Base-by-base conservation (phyloP, 2,797 vertebrate genomes). In the Knipowitschia caucasica region DNA sequence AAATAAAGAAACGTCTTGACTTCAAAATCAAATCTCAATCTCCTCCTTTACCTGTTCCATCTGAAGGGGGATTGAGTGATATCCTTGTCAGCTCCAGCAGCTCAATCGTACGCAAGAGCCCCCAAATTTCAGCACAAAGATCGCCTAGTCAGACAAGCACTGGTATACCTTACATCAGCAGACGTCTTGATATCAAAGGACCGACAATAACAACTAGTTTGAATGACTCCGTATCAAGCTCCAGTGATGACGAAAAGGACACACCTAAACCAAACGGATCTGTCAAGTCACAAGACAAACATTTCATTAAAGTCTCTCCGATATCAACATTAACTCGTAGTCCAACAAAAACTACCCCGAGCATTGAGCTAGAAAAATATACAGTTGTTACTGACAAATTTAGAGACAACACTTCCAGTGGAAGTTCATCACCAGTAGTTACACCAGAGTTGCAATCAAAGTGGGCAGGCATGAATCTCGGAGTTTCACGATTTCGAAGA, bases 391-490 rank as follows among this genome's bases (percentile, higher is more conserved):
- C 60, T 51, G 71, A 84, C 42, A 30, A 71, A 8, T 12, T 35
- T 7, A 4, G 1, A 2, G 26, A 58, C 4, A 67, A 54, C 49
- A 42, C 20, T 53, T 60, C 18, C 61, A 29, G 18, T 50, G 29
- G 20, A 9, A 50, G n/a, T 23, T 29, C 47, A 67, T 46, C 50
- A 43, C 36, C 53, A 33, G 58, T 68, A 2, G 53, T 77, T 45
- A 78, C 57, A 27, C 27, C 72, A 64, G 80, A 85, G 29, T 73
- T 82, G 25, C 47, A 80, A 43, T 78, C 69, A 35, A 57, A 25
- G 7, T 86, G 83, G 85, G 67, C 74, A 6, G 65, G 44, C 1
- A 82, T 85, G 74, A 75, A 62, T 60, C 78, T 87, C 14, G 71
- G 82, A 3, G 3, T 72, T 5, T 86, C 84, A 3, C 82, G 68